Percentiles rank a stretch among this genome's conserved stretches.
Evolutionary conservation across 2,797 vertebrate species (phyloP).

Genomic region (Rhinophrynus dorsalis): DNA sequence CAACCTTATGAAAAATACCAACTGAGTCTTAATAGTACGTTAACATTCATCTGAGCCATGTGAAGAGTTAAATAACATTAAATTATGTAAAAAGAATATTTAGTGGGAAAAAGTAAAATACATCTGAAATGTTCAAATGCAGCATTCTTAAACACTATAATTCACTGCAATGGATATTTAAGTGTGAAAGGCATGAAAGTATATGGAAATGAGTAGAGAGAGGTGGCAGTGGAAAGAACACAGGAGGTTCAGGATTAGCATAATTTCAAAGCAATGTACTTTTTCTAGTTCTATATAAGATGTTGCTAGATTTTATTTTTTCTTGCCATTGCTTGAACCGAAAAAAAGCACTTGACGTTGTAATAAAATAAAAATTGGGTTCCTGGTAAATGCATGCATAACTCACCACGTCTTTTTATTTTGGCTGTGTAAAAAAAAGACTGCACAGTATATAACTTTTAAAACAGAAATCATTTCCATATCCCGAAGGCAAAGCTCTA

Average conservation of each 20-base stretch:
- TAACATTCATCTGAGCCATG: neutral
- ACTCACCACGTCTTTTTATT: slow-evolving; percentile 3
- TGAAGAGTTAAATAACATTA: neutral
- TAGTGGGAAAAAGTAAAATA: slow-evolving; percentile 12
- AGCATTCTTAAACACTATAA: slow-evolving; percentile 37
- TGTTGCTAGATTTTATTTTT: slow-evolving; percentile 26
- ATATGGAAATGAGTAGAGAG: slow-evolving; percentile 34
- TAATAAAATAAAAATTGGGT: neutral
- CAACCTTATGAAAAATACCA: neutral
- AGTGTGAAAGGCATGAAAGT: slow-evolving; percentile 43
- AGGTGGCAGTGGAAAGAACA: slow-evolving; percentile 24
- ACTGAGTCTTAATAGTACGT: neutral
- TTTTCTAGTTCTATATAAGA: slow-evolving; percentile 21
- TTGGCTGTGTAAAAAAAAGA: neutral
- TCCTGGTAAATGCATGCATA: neutral
- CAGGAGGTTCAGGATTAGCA: slow-evolving; percentile 41
- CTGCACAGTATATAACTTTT: slow-evolving; percentile 1
- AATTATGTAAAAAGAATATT: slow-evolving; percentile 16
- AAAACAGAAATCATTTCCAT: slow-evolving; percentile 6
- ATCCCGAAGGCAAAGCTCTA: slow-evolving; percentile 26
- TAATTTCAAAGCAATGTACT: slow-evolving; percentile 46
- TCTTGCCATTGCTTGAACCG: slow-evolving; percentile 14
- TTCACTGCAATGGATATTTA: slow-evolving; percentile 42
- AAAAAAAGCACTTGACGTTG: slow-evolving; percentile 8
- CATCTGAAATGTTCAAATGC: slow-evolving; percentile 16